Percentiles rank a stretch among this genome's conserved stretches.
Conservation (phyloP, 2,888 invertebrate species). For the Leucophenga maculata region DNA sequence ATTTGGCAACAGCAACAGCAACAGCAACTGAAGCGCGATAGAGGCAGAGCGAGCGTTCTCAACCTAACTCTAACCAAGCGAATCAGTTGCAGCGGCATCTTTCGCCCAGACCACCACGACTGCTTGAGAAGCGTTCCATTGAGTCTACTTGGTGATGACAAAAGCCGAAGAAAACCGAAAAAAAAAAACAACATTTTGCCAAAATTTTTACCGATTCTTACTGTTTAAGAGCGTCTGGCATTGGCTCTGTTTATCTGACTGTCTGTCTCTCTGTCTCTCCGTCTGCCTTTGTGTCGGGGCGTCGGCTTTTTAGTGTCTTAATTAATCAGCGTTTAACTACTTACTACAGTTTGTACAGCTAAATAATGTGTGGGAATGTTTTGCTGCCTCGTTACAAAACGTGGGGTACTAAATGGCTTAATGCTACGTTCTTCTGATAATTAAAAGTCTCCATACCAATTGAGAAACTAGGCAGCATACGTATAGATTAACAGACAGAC, state of each 20-base stretch:
- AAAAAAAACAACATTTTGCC: background rate
- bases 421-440: too few species aligned
- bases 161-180: too few species aligned
- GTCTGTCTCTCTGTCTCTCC: background rate
- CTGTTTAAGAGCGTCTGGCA: background rate
- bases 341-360: too few species aligned
- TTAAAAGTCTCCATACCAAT: too few species aligned
- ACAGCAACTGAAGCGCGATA: too few species aligned
- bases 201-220: background rate
- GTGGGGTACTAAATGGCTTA: too few species aligned
- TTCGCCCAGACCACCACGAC: background rate
- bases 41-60: too few species aligned
- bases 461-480: too few species aligned
- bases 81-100: background rate
- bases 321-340: background rate
- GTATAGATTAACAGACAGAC: too few species aligned
- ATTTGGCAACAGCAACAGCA: constrained; percentile 9
- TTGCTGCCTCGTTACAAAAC: too few species aligned
- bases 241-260: background rate
- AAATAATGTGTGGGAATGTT: too few species aligned
- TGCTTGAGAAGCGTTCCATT: background rate
- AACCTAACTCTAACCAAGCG: background rate
- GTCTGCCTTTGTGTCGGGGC: background rate
- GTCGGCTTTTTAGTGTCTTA: constrained; percentile 17
- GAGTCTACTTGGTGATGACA: background rate